Evolutionary conservation across 2,888 invertebrate genomes (phyloP).

Genomic region (Amphipoea oculea): DNA sequence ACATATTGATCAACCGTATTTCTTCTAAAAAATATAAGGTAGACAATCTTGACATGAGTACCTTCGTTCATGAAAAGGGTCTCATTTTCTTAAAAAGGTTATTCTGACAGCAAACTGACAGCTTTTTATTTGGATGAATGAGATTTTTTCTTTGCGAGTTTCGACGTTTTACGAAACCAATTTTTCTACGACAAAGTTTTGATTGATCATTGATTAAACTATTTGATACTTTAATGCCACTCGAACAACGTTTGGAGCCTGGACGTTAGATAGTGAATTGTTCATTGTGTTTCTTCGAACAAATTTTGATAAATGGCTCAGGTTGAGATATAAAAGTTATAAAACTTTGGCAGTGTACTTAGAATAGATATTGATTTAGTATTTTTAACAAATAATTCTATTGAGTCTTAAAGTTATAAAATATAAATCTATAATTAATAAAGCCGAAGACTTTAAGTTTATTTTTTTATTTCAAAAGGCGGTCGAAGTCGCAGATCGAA

Average conservation of each 20-base stretch:
- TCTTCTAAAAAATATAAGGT: slow-evolving; percentile 47
- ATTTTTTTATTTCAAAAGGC: not conserved
- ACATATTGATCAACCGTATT: slow-evolving; percentile 60
- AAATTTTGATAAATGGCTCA: slow-evolving; percentile 72
- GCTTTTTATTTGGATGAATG: slow-evolving; percentile 54
- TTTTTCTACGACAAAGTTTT: slow-evolving; percentile 53
- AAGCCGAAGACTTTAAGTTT: not conserved
- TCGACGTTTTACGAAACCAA: slow-evolving; percentile 42
- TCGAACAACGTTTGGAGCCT: slow-evolving; percentile 32
- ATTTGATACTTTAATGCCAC: slow-evolving; percentile 60
- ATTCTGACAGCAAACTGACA: slow-evolving; percentile 57
- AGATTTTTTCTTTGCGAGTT: slow-evolving; percentile 47
- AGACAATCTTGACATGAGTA: slow-evolving; percentile 43
- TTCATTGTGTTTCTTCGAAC: slow-evolving; percentile 70
- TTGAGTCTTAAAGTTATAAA: slow-evolving; percentile 22
- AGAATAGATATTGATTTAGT: slow-evolving; percentile 70
- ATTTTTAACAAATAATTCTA: slow-evolving; percentile 58
- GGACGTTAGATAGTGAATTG: slow-evolving; percentile 57
- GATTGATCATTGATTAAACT: slow-evolving; percentile 60
- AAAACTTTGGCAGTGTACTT: slow-evolving; percentile 66
- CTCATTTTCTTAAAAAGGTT: slow-evolving; percentile 53
- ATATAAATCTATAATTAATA: not conserved
- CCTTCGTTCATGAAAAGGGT: slow-evolving; percentile 52
- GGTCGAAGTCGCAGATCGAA: not conserved
- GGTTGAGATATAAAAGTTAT: slow-evolving; percentile 69